These are phyloP conservation scores for Zoanthus gigantus DNA, from an alignment of 92 coral and sea anemone species.

Conservation along the genomic window DNA sequence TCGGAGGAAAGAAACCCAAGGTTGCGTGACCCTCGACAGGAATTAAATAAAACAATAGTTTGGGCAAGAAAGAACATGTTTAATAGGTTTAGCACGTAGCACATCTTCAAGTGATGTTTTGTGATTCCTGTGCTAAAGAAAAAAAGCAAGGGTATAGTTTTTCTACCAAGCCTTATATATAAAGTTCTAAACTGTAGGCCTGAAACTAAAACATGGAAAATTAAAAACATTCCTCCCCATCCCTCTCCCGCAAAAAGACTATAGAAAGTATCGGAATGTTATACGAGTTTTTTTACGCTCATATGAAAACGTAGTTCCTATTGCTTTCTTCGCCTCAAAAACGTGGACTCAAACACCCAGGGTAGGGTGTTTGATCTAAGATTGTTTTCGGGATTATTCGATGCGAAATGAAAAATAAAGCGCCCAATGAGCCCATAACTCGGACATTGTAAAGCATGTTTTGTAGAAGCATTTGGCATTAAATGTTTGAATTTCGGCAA, in stretches of 20 bases:
- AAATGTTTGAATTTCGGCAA: no score
- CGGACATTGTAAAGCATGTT: no score
- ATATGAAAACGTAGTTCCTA: background rate
- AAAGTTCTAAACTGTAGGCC: background rate
- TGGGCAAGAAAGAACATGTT: background rate
- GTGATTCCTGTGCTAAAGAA: background rate
- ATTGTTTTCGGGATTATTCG: background rate
- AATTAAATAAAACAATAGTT: background rate
- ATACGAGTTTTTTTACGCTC: no score
- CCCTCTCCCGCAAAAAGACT: background rate
- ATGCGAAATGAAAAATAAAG: background rate
- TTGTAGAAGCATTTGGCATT: no score
- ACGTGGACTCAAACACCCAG: background rate
- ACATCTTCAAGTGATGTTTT: background rate
- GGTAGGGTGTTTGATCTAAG: background rate
- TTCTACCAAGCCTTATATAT: background rate
- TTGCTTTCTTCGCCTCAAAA: background rate
- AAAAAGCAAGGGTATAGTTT: background rate
- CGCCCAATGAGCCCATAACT: no score
- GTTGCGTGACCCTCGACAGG: background rate
- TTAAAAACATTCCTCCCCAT: slow-evolving; percentile 1
- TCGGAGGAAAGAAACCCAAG: background rate
- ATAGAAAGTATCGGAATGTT: background rate
- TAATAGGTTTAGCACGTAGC: background rate
- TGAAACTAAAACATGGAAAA: slow-evolving; percentile 1